Evolutionary conservation across 2,888 invertebrate genomes (phyloP).

Genomic region (Frankliniella intonsa): DNA sequence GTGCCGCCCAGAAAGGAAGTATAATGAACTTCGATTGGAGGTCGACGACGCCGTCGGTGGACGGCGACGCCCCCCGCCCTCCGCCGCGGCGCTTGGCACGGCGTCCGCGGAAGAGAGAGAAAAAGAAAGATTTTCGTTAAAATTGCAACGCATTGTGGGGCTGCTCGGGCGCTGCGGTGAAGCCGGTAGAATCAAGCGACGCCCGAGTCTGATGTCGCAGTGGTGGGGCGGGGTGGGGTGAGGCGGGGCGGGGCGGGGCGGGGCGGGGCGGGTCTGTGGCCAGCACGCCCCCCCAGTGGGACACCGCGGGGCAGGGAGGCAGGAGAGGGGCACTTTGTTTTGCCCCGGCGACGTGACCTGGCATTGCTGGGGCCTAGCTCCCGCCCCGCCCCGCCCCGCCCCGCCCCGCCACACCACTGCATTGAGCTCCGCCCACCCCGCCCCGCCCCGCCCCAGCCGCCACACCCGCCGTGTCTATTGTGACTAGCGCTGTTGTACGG

Average conservation of each 20-base stretch:
- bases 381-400: background rate
- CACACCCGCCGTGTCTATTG: too few relatives aligned
- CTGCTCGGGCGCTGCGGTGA: background rate
- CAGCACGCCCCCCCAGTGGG: background rate
- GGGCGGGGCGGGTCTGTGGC: background rate
- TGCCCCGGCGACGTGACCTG: too few relatives aligned
- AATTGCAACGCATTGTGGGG: constrained; percentile 5
- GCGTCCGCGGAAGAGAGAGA: background rate
- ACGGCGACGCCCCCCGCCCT: background rate
- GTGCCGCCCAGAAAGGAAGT: background rate
- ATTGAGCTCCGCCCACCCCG: background rate
- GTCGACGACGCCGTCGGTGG: background rate
- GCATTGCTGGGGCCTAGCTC: background rate
- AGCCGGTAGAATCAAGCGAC: background rate
- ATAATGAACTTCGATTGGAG: too few relatives aligned
- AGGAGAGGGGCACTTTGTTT: too few relatives aligned
- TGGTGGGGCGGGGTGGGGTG: background rate
- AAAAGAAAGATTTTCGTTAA: background rate
- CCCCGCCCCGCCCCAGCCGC: too few relatives aligned
- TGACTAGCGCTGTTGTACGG: too few relatives aligned
- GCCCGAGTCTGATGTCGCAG: too few relatives aligned
- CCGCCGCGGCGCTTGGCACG: background rate
- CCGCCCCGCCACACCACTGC: too few relatives aligned
- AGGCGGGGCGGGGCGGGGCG: background rate
- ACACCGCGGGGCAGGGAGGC: background rate